Evolutionary conservation across 1,140 invertebrate genomes (phyloP), one percentile per base, ranked within the genome.

Genomic region (Ditylenchus dipsaci): DNA sequence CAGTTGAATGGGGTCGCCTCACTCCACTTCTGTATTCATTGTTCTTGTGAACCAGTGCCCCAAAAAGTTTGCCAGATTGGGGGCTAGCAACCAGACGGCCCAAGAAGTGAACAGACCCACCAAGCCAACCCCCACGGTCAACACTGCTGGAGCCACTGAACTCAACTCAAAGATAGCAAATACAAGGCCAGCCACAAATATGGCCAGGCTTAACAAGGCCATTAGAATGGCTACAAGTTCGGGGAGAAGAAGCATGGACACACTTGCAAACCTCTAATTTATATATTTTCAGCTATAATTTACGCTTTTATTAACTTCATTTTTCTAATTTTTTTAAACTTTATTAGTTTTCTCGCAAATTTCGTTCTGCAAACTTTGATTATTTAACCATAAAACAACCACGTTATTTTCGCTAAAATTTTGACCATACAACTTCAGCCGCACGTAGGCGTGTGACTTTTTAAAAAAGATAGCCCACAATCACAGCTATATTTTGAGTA

Each of bases 161-260:
- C 26, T n/a, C 62, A 68, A 15, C 27, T 68, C 61, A 21, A 68
- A 38, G 17, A 68, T 23, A n/a, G 38, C 66, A 7, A 68, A 1
- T 1, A 9, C 19, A 21, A 68, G 66, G 3, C 66, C 66, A 9
- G 0, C 9, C 17, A 68, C 17, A 33, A 68, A 68, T n/a, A 67
- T n/a, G 30, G 13, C 1, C 38, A 68, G n/a, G 13, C 66, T 56
- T 19, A 68, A 11, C 5, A 68, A 30, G 42, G 62, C 66, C 43
- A 68, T 23, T 5, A 68, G 21, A 49, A 68, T 21, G n/a, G 21
- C 27, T 15, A 68, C 8, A 23, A 68, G 29, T 21, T 26, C 65
- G 8, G 62, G 19, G 23, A 63, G 47, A 17, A 19, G 21, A 5
- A 42, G 30, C 38, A 53, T 53, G n/a, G n/a, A n/a, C 11, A 38